phyloP scores from a whole-genome alignment of 2,113 vertebrate genomes.

The Chiloscyllium plagiosum region DNA sequence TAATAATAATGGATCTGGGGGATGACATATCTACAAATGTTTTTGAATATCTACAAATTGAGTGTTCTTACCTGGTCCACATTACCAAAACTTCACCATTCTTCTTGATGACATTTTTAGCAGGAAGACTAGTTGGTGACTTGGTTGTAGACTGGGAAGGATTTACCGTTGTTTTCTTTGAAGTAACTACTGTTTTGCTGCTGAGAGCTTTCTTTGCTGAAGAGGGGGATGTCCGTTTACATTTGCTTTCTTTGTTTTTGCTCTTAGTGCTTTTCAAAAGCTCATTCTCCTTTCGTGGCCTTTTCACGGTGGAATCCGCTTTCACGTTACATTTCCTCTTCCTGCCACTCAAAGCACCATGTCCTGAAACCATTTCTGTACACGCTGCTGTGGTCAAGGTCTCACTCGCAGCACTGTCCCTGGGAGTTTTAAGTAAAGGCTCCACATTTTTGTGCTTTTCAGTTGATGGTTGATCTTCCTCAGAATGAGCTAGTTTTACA shows the following conservation, averaged over 20 bases:
- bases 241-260: conserved; percentile 39
- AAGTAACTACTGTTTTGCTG: conserved; percentile 40
- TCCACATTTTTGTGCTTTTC: conserved; percentile 43
- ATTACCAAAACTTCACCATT: conserved; percentile 85
- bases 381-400: not conserved
- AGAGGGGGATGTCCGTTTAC: conserved; percentile 37
- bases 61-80: conserved; percentile 80
- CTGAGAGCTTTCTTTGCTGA: conserved; percentile 36
- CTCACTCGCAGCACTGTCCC: conserved; percentile 44
- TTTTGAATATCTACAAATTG: not conserved
- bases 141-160: conserved; percentile 20
- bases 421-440: conserved; percentile 47
- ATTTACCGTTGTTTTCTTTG: conserved; percentile 39
- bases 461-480: conserved; percentile 32
- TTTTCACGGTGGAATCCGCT: conserved; percentile 49
- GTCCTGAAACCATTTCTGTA: not conserved
- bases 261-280: conserved; percentile 39
- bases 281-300: conserved; percentile 50
- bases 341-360: conserved; percentile 1
- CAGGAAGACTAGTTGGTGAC: conserved; percentile 68
- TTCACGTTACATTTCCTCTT: conserved; percentile 52
- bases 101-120: conserved; percentile 87
- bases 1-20: not conserved
- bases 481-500: conserved; percentile 32
- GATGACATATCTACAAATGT: not conserved